A percentile compares a stretch with the other conserved stretches of the same genome.
These are phyloP conservation scores for Plectus sambesii DNA, from an alignment of 1,140 invertebrate species.

Conservation along the genomic window DNA sequence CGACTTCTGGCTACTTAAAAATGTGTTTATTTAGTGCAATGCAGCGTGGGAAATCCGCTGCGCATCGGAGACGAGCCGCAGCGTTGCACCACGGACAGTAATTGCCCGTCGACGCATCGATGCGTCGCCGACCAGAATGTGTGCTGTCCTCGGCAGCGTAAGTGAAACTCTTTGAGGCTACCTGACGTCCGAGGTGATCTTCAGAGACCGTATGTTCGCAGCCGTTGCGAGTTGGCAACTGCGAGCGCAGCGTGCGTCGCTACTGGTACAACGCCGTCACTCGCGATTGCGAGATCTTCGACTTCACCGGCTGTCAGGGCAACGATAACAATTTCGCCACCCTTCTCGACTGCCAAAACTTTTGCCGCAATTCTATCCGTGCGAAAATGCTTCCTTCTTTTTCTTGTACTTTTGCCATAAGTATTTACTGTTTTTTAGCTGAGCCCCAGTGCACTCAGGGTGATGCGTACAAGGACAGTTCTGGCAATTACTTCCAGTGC, in stretches of 20 bases:
- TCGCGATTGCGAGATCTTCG: constrained; percentile 41
- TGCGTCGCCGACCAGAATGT: constrained; percentile 43
- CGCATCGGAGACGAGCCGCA: constrained; percentile 44
- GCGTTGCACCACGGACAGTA: constrained; percentile 35
- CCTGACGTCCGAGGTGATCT: constrained; percentile 9
- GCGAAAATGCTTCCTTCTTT: no score
- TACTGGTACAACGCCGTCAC: constrained; percentile 46
- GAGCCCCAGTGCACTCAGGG: constrained; percentile 44
- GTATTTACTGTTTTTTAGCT: constrained; percentile 26
- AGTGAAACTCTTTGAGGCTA: constrained; percentile 12
- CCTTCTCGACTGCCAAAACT: constrained; percentile 43
- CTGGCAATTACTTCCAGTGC: constrained; percentile 44
- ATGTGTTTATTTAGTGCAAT: no score
- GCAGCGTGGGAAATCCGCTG: constrained; percentile 38
- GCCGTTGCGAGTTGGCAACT: constrained; percentile 41
- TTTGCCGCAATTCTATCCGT: constrained; percentile 43
- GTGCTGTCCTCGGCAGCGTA: constrained; percentile 41
- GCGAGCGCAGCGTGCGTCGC: constrained; percentile 42
- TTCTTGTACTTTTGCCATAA: neutral
- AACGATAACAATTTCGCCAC: constrained; percentile 45
- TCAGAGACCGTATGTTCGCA: constrained; percentile 43
- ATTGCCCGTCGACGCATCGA: constrained; percentile 41
- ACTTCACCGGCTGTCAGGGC: constrained; percentile 43
- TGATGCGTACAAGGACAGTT: constrained; percentile 44
- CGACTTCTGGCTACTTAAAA: no score